These are phyloP conservation scores for Brachionus rotundiformis DNA, from an alignment of 1,140 invertebrate species.

Conservation along the genomic window DNA sequence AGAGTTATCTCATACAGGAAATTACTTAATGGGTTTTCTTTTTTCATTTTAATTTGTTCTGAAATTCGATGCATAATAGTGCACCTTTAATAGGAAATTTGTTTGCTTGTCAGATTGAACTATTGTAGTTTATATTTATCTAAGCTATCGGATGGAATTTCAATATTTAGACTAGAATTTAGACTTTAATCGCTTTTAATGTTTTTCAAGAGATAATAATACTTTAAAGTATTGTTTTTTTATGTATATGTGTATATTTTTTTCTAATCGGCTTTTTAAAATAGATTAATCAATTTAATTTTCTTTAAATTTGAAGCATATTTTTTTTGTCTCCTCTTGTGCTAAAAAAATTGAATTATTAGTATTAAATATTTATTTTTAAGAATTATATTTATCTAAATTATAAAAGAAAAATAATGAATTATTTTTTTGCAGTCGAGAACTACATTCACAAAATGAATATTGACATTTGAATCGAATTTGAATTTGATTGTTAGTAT, in stretches of 20 bases:
- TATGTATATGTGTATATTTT: neutral
- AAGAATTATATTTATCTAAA: neutral
- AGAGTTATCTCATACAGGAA: neutral
- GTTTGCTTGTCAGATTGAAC: neutral
- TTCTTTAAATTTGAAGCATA: neutral
- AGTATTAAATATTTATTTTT: neutral
- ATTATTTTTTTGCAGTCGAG: neutral
- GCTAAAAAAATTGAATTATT: neutral
- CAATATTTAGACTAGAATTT: constrained; percentile 16
- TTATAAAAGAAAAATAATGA: no score
- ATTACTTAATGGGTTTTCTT: neutral
- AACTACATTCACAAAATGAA: neutral
- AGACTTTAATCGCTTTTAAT: neutral
- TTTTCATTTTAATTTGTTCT: no score
- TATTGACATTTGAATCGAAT: constrained; percentile 11
- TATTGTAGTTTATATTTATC: neutral
- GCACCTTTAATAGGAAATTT: neutral
- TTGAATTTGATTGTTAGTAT: neutral
- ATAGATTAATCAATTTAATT: neutral
- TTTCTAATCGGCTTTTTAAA: constrained; percentile 1
- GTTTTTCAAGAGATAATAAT: neutral
- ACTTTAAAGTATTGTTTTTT: neutral
- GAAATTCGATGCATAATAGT: neutral
- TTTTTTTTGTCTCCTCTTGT: neutral
- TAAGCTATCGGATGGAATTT: neutral